phyloP scores from a whole-genome alignment of 2,797 vertebrate species.

The Hylomyscus alleni region DNA sequence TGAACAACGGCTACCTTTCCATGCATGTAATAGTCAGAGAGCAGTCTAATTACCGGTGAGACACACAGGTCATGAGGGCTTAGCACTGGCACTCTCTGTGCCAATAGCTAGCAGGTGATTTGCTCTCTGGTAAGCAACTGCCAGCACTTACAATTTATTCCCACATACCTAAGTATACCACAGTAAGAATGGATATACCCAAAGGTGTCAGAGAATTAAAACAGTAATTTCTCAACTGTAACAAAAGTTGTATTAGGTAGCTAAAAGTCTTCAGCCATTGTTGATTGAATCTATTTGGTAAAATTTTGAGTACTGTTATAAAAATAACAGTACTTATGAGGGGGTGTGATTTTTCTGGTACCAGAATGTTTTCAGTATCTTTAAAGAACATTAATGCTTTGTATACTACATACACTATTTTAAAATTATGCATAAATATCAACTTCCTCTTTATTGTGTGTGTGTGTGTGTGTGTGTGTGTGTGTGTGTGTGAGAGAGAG shows the following conservation, averaged over 20 bases:
- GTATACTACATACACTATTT: constrained; percentile 1
- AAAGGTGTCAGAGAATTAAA: background rate
- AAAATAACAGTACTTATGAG: constrained; percentile 36
- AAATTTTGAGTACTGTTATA: constrained; percentile 26
- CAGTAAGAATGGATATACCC: background rate
- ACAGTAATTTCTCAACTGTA: background rate
- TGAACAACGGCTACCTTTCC: background rate
- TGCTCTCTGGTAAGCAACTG: background rate
- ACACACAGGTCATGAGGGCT: constrained; percentile 2
- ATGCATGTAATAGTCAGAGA: background rate
- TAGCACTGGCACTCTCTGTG: background rate
- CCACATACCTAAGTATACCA: background rate
- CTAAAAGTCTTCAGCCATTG: background rate
- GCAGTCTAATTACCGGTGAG: background rate
- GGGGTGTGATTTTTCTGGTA: background rate
- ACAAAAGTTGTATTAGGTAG: constrained; percentile 14
- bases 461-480: background rate
- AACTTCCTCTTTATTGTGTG: background rate
- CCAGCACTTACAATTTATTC: background rate
- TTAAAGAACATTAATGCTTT: constrained; percentile 35
- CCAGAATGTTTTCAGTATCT: constrained; percentile 37
- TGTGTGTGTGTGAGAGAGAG: background rate
- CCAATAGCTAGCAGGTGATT: background rate
- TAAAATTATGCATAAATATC: constrained; percentile 15
- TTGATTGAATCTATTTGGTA: background rate